phyloP scores from a whole-genome alignment of 2,113 vertebrate genomes.

The Tonatia bakeri region DNA sequence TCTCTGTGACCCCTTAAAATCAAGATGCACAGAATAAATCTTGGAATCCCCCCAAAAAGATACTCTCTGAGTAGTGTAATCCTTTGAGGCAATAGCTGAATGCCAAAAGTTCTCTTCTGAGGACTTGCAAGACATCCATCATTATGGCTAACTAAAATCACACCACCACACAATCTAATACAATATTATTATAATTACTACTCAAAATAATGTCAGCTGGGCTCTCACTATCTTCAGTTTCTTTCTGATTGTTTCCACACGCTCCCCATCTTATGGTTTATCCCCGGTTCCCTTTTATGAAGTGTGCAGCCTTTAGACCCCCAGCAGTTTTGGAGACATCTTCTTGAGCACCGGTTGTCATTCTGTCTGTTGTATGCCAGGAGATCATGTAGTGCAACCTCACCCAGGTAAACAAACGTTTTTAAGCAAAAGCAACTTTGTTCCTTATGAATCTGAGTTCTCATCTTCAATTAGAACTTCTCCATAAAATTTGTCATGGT shows the following conservation, averaged over 20 bases:
- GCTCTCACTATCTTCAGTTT: neutral
- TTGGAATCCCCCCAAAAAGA: neutral
- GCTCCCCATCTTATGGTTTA: neutral
- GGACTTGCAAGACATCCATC: neutral
- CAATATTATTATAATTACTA: neutral
- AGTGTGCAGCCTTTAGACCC: neutral
- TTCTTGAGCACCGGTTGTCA: neutral
- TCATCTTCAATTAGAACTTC: neutral
- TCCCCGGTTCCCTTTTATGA: neutral
- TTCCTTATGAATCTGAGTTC: neutral
- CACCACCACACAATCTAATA: neutral
- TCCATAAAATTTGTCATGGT: neutral
- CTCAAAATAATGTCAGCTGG: neutral
- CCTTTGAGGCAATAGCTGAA: neutral
- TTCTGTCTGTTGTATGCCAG: neutral
- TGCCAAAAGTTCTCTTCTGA: neutral
- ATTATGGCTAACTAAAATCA: neutral
- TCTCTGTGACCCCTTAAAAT: neutral
- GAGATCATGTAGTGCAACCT: neutral
- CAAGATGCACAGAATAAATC: neutral
- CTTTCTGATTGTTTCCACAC: neutral
- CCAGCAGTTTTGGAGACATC: no score
- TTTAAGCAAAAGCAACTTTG: neutral
- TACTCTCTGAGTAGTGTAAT: neutral
- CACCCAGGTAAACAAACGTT: neutral